A percentile compares a stretch with the other conserved stretches of the same genome.
Conservation (phyloP, 2,113 vertebrate genomes). For the Melanotaenia duboulayi region DNA sequence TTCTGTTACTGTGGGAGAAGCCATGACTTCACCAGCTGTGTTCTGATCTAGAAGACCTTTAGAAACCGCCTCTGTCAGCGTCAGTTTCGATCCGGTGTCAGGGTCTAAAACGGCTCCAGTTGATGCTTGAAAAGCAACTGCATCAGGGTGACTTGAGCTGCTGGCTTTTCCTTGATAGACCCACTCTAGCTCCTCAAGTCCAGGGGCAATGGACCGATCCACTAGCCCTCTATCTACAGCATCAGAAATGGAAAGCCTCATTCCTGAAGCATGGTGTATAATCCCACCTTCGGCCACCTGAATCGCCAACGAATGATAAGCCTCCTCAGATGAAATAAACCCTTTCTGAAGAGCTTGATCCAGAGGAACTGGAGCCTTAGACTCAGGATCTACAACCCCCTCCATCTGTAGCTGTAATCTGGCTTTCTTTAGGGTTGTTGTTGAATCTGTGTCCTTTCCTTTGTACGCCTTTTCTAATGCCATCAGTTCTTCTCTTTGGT, state of each 20-base stretch:
- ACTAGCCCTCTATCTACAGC: slow-evolving; percentile 86
- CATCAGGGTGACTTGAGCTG: slow-evolving; percentile 77
- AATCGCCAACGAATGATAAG: slow-evolving; percentile 82
- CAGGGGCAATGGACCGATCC: slow-evolving; percentile 74
- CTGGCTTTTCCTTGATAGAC: slow-evolving; percentile 75
- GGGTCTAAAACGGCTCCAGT: slow-evolving; percentile 78
- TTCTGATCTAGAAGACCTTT: slow-evolving; percentile 78
- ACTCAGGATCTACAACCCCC: slow-evolving; percentile 88
- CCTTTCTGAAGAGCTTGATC: slow-evolving; percentile 84
- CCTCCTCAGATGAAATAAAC: slow-evolving; percentile 82
- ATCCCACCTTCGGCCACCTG: slow-evolving; percentile 93
- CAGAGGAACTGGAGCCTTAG: slow-evolving; percentile 81
- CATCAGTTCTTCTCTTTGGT: slow-evolving; percentile 81
- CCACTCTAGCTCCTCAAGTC: slow-evolving; percentile 85
- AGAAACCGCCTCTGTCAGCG: slow-evolving; percentile 81
- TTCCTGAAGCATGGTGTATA: slow-evolving; percentile 89
- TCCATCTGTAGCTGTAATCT: slow-evolving; percentile 89
- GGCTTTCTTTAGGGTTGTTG: slow-evolving; percentile 81
- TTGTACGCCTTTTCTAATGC: slow-evolving; percentile 90
- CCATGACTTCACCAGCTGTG: slow-evolving; percentile 68
- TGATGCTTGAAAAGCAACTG: slow-evolving; percentile 81
- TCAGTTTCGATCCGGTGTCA: slow-evolving; percentile 76
- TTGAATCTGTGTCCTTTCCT: slow-evolving; percentile 83
- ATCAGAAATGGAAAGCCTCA: slow-evolving; percentile 87
- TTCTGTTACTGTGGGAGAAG: slow-evolving; percentile 71